A percentile compares a stretch with the other conserved stretches of the same genome.
Evolutionary conservation across 1,140 invertebrate species (phyloP).

Genomic region (Sarcophaga peregrina): DNA sequence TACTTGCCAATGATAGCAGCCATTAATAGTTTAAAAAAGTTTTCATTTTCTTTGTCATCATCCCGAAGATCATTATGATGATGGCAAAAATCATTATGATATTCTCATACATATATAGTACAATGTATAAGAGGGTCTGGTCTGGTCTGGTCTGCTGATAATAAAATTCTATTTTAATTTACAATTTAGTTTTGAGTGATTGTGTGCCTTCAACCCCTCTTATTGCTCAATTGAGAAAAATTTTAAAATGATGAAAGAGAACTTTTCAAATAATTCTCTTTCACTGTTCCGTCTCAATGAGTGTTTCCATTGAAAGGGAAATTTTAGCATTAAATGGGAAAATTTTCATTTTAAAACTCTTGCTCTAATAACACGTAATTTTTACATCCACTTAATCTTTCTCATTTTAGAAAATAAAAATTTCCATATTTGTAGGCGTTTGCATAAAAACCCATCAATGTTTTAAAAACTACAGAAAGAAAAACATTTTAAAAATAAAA

Average conservation of each 20-base stretch:
- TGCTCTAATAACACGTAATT: not conserved
- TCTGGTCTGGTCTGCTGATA: not conserved
- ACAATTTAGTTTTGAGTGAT: not conserved
- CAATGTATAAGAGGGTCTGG: not conserved
- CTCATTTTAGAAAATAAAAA: not conserved
- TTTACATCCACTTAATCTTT: not conserved
- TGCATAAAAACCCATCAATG: slow-evolving; percentile 27
- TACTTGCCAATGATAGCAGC: too few species aligned
- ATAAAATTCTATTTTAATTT: slow-evolving; percentile 1
- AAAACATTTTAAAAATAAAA: not conserved
- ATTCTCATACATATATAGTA: not conserved
- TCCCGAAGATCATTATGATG: not conserved
- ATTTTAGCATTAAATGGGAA: slow-evolving; percentile 21
- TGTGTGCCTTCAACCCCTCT: not conserved
- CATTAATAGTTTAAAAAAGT: too few species aligned
- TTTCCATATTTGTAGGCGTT: slow-evolving; percentile 40
- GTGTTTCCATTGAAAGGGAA: not conserved
- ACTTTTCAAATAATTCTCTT: too few species aligned
- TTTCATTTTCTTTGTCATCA: too few species aligned
- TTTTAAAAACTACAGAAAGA: not conserved
- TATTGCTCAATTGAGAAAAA: too few species aligned
- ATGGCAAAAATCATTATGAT: not conserved
- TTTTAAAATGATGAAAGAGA: too few species aligned
- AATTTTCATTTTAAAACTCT: not conserved
- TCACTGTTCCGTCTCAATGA: slow-evolving; percentile 6